A percentile compares a stretch with the other conserved stretches of the same genome.
These are phyloP conservation scores for Silurus asotus DNA, from an alignment of 2,113 vertebrate genomes.

Conservation along the genomic window DNA sequence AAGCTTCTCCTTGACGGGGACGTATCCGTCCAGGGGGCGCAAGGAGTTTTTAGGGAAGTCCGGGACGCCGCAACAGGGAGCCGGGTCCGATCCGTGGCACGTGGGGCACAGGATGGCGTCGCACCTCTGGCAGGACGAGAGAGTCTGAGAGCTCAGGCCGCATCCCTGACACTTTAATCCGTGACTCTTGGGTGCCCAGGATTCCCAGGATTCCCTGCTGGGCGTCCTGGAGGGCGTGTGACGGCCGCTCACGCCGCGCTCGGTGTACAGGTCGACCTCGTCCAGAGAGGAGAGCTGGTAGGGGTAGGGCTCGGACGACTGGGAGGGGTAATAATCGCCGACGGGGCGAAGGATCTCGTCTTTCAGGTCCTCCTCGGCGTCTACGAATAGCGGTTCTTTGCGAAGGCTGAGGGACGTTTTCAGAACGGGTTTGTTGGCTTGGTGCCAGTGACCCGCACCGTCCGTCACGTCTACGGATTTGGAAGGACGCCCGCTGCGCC, in stretches of 20 bases:
- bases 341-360: conserved; percentile 90
- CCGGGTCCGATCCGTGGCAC: conserved; percentile 73
- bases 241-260: conserved; percentile 75
- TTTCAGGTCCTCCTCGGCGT: conserved; percentile 84
- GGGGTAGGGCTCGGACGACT: conserved; percentile 75
- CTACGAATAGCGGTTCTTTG: conserved; percentile 84
- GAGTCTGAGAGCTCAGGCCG: conserved; percentile 78
- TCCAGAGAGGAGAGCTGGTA: conserved; percentile 88
- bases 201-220: conserved; percentile 72
- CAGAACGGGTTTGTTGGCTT: conserved; percentile 82
- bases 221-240: conserved; percentile 72
- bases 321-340: conserved; percentile 81
- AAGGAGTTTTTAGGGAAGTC: conserved; percentile 72
- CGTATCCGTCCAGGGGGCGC: conserved; percentile 74
- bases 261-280: conserved; percentile 93
- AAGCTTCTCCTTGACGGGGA: conserved; percentile 76
- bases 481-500: conserved; percentile 88
- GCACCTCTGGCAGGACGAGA: conserved; percentile 87
- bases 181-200: conserved; percentile 81
- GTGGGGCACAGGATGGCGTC: conserved; percentile 78
- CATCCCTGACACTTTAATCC: conserved; percentile 90
- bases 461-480: conserved; percentile 91
- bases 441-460: conserved; percentile 90
- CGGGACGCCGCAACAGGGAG: conserved; percentile 75
- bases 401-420: conserved; percentile 87